phyloP scores from a whole-genome alignment of 2,888 invertebrate species.

The Cheilosia variabilis region DNA sequence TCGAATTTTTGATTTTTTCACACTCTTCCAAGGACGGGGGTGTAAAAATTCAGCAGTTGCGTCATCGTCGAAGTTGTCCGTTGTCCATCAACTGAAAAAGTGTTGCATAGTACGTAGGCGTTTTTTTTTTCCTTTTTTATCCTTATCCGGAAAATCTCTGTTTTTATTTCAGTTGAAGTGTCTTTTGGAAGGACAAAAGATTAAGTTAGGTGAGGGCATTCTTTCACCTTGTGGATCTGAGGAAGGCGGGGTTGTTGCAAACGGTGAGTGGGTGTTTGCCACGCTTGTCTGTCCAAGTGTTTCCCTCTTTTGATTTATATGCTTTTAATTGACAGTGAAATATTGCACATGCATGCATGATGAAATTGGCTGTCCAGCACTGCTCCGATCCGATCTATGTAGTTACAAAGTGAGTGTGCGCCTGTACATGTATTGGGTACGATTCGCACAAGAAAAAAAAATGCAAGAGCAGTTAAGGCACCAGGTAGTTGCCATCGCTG shows the following conservation, averaged over 20 bases:
- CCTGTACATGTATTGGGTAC: background rate
- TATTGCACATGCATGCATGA: constrained; percentile 66
- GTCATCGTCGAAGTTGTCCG: constrained; percentile 3
- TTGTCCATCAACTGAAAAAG: constrained; percentile 22
- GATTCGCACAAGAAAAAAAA: constrained; percentile 7
- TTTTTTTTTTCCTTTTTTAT: background rate
- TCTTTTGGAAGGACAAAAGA: constrained; percentile 27
- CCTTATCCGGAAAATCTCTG: constrained; percentile 13
- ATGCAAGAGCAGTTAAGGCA: constrained; percentile 32
- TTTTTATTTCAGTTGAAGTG: constrained; percentile 15
- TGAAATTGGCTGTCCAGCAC: constrained; percentile 31
- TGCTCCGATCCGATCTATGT: constrained; percentile 1
- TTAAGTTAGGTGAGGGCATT: constrained; percentile 40
- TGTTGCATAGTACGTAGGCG: constrained; percentile 8
- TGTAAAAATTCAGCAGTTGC: constrained; percentile 25
- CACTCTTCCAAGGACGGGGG: constrained; percentile 10
- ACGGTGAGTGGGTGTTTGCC: constrained; percentile 16
- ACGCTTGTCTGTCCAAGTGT: constrained; percentile 30
- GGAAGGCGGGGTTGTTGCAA: constrained; percentile 2
- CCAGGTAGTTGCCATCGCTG: constrained; percentile 48
- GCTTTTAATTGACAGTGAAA: constrained; percentile 73
- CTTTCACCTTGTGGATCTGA: constrained; percentile 19
- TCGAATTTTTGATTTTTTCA: constrained; percentile 17
- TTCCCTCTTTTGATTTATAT: constrained; percentile 61
- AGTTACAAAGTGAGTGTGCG: constrained; percentile 36